Conservation (phyloP, 2,888 invertebrate genomes). For the Orthosia cruda region DNA sequence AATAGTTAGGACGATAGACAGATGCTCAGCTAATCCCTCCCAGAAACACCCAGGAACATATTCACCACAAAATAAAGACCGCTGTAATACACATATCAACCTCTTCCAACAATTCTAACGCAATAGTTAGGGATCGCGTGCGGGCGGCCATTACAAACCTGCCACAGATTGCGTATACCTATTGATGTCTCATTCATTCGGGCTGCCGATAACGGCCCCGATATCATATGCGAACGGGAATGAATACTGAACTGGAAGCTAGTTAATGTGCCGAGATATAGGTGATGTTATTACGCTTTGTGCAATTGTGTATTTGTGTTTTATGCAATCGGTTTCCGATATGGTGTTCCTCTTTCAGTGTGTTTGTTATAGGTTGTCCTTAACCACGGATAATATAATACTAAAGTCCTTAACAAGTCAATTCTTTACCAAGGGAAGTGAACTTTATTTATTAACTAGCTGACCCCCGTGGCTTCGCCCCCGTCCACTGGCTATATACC, state of each 20-base stretch:
- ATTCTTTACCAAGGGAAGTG: no score
- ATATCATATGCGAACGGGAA: slow-evolving; percentile 45
- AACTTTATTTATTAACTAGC: no score
- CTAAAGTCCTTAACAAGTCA: no score
- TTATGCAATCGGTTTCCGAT: neutral
- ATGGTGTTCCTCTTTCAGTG: neutral
- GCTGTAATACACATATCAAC: slow-evolving; percentile 38
- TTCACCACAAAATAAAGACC: no score
- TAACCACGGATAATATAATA: no score
- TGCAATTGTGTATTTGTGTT: no score
- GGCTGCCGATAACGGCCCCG: slow-evolving; percentile 48
- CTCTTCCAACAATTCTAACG: slow-evolving; percentile 47
- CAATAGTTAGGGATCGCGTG: slow-evolving; percentile 66
- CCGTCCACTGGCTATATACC: no score
- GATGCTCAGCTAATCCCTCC: no score
- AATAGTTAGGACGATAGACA: no score
- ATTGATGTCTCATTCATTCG: slow-evolving; percentile 70
- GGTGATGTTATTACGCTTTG: neutral
- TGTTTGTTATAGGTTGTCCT: neutral
- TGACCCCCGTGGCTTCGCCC: no score
- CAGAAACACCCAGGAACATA: no score
- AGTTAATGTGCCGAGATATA: slow-evolving; percentile 34
- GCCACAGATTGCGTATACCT: slow-evolving; percentile 56
- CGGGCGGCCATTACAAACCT: slow-evolving; percentile 61
- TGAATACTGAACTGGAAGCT: slow-evolving; percentile 23